phyloP scores from a whole-genome alignment of 1,140 invertebrate genomes.

The Lucilia sericata region DNA sequence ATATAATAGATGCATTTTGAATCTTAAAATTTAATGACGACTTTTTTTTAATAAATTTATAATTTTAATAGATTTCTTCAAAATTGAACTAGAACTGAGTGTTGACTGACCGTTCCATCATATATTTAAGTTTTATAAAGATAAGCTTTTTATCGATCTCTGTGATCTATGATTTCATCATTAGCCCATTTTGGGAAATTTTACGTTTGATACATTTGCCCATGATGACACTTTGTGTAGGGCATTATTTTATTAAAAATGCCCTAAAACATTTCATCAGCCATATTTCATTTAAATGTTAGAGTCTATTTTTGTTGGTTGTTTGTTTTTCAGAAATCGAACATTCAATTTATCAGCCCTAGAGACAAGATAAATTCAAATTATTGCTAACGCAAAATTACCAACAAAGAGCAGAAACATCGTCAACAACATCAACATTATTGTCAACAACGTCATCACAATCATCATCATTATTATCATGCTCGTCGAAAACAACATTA shows the following conservation, averaged over 20 bases:
- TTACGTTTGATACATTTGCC: too few relatives aligned
- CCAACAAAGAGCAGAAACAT: background rate
- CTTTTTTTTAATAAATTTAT: too few relatives aligned
- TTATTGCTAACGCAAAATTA: background rate
- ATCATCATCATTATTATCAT: background rate
- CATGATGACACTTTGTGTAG: background rate
- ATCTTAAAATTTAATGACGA: too few relatives aligned
- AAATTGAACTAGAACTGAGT: too few relatives aligned
- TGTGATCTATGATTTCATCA: too few relatives aligned
- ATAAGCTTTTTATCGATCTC: too few relatives aligned
- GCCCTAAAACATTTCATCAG: slow-evolving; percentile 17
- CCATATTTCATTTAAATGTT: background rate
- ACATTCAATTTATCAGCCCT: background rate
- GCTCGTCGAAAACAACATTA: background rate
- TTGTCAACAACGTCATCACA: background rate
- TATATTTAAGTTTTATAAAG: too few relatives aligned
- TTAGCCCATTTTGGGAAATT: too few relatives aligned
- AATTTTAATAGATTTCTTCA: too few relatives aligned
- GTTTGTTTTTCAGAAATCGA: background rate
- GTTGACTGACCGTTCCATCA: too few relatives aligned
- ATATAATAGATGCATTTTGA: too few relatives aligned
- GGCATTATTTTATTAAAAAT: background rate
- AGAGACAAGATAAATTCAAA: slow-evolving; percentile 6
- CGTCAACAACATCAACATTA: background rate
- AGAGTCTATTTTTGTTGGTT: background rate